Evolutionary conservation across 35 echinoderm and acorn worm species (phyloP), one percentile per base, ranked within the genome.

Genomic region (Eucidaris tribuloides): DNA sequence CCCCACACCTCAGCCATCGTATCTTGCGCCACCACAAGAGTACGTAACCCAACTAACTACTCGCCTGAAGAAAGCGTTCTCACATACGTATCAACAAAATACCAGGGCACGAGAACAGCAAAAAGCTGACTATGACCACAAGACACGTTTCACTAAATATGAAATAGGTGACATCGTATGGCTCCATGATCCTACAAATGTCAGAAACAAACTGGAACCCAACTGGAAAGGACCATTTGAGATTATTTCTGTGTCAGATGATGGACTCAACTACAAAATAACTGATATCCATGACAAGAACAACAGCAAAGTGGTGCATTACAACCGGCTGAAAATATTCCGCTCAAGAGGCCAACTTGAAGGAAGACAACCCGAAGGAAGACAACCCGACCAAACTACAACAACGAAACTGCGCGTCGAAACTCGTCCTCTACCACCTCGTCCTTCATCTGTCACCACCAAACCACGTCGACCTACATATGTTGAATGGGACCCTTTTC

Each of bases 171-270:
- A 72, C 22, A 25, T 43, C 28, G 66, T 72, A 20, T 72, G 66
- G 35, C 66, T 72, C 6, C 35, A 72, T 22, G 66, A 72, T 43
- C 66, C 66, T n/a, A n/a, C n/a, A n/a, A n/a, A n/a, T n/a, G 65
- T 36, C 28, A 71, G 65, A 20, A 27, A 71, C 36, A 71, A 71
- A 32, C 32, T 71, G 19, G 29, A 71, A 7, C 65, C 65, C 2
- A 71, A 71, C 22, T 72, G 66, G 66, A 72, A 25, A 41, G 66
- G 66, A 72, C 37, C 66, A 72, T 72, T 40, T 43, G 23, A 20
- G 13, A 72, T 72, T 43, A 5, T 72, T 3, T 37, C 66, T 7
- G 28, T 40, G 20, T 72, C 66, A 39, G 33, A 7, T 40, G 66
- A 72, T 43, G 36, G 66, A 17, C 22, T 72, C 13, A 43, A 43